Percentiles rank a stretch among this genome's conserved stretches.
Evolutionary conservation across 1,140 invertebrate genomes (phyloP).

Genomic region (Drosophila triauraria): DNA sequence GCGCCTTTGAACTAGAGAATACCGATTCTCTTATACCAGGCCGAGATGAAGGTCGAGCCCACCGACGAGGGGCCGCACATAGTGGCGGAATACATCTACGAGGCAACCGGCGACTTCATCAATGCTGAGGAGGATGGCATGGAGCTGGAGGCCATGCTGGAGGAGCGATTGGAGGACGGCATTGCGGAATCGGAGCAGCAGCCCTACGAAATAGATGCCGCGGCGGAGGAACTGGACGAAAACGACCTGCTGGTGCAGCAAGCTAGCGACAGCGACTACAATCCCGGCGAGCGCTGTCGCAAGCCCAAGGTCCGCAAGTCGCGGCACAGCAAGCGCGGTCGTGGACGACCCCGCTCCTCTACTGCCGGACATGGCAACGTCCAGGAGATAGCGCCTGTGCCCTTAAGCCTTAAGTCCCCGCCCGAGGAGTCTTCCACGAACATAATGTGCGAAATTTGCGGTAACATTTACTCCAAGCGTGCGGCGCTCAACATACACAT

Average conservation of each 20-base stretch:
- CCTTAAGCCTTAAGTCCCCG: constrained; percentile 25
- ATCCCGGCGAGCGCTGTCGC: constrained; percentile 49
- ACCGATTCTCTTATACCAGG: constrained; percentile 24
- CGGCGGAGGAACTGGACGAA: constrained; percentile 49
- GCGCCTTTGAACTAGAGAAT: neutral
- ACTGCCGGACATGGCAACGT: neutral
- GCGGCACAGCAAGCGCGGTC: constrained; percentile 53
- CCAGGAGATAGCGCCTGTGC: constrained; percentile 1
- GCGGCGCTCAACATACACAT: constrained; percentile 80
- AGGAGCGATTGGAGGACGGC: constrained; percentile 63
- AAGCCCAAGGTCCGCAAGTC: constrained; percentile 55
- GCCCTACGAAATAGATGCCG: constrained; percentile 43
- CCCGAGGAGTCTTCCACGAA: constrained; percentile 66
- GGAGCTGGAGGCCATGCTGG: constrained; percentile 67
- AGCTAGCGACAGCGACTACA: constrained; percentile 70
- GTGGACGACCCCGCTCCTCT: constrained; percentile 55
- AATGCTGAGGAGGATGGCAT: constrained; percentile 70
- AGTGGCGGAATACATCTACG: constrained; percentile 72
- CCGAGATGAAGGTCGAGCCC: constrained; percentile 73
- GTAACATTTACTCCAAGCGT: constrained; percentile 78
- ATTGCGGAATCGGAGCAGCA: constrained; percentile 40
- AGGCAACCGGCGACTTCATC: constrained; percentile 70
- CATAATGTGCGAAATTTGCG: constrained; percentile 82
- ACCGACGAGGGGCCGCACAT: constrained; percentile 51
- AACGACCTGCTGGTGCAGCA: constrained; percentile 48